Conservation (phyloP, 2,113 vertebrate species). For the Aix galericulata region DNA sequence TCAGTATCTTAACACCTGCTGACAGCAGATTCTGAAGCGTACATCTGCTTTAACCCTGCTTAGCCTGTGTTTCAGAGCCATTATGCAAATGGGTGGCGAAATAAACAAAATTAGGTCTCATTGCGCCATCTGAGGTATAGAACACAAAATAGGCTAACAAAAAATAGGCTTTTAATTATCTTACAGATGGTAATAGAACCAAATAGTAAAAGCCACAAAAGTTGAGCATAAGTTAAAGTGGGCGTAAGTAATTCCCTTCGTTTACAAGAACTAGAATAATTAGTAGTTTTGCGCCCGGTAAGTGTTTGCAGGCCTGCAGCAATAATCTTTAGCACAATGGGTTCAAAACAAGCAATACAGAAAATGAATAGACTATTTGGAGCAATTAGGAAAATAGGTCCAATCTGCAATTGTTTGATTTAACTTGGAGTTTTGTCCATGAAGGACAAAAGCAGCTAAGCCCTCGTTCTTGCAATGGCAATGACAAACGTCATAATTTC, state of each 20-base stretch:
- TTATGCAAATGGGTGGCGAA: neutral
- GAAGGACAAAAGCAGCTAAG: neutral
- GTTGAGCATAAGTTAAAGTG: neutral
- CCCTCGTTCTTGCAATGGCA: neutral
- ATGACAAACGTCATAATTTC: neutral
- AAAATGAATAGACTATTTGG: neutral
- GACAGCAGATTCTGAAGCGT: neutral
- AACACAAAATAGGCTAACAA: neutral
- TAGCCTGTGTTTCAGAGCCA: neutral
- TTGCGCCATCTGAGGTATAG: neutral
- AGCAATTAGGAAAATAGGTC: neutral
- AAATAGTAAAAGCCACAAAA: neutral
- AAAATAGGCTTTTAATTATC: conserved; percentile 10
- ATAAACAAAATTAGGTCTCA: neutral
- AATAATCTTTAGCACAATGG: neutral
- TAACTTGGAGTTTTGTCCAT: neutral
- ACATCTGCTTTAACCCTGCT: neutral
- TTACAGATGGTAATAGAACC: neutral
- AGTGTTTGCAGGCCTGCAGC: neutral
- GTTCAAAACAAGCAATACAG: neutral
- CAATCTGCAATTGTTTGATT: neutral
- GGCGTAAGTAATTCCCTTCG: neutral
- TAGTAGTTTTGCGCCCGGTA: neutral
- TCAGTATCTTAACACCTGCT: neutral
- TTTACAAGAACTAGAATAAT: neutral